phyloP scores from a whole-genome alignment of 2,797 vertebrate species.

The Takifugu ocellatus region DNA sequence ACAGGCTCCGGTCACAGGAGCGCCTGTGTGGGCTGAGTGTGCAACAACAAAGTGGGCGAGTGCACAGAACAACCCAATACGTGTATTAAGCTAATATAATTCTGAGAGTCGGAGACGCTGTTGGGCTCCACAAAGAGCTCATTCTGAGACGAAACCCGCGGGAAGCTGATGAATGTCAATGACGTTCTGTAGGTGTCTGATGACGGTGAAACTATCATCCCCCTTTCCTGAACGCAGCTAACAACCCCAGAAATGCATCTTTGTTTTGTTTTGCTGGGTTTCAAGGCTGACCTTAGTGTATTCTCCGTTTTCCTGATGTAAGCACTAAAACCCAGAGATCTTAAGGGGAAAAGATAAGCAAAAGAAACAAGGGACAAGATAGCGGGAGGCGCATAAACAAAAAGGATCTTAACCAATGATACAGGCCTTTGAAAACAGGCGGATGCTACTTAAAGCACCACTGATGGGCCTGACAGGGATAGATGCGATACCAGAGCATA shows the following conservation, averaged over 20 bases:
- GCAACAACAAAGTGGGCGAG: slow-evolving; percentile 49
- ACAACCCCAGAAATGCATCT: no score
- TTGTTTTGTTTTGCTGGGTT: background rate
- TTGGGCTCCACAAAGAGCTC: slow-evolving; percentile 26
- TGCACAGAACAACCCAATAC: slow-evolving; percentile 18
- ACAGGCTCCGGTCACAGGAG: slow-evolving; percentile 40
- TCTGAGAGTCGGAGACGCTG: slow-evolving; percentile 7
- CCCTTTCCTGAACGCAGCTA: background rate
- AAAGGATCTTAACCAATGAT: background rate
- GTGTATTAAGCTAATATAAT: slow-evolving; percentile 25
- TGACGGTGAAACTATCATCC: slow-evolving; percentile 11
- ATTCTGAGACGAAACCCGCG: slow-evolving; percentile 34
- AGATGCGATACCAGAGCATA: background rate
- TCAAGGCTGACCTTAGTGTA: background rate
- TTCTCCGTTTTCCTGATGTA: background rate
- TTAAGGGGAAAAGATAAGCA: background rate
- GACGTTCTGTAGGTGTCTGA: slow-evolving; percentile 43
- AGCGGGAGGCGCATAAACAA: no score
- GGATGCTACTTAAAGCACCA: slow-evolving; percentile 1
- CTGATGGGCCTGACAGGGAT: slow-evolving; percentile 11
- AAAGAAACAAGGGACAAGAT: background rate
- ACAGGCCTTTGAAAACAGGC: background rate
- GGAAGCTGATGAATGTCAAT: slow-evolving; percentile 51
- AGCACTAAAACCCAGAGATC: background rate
- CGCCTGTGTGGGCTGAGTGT: slow-evolving; percentile 46